Evolutionary conservation across 2,888 invertebrate genomes (phyloP).

Genomic region (Oxystoma pomonae): DNA sequence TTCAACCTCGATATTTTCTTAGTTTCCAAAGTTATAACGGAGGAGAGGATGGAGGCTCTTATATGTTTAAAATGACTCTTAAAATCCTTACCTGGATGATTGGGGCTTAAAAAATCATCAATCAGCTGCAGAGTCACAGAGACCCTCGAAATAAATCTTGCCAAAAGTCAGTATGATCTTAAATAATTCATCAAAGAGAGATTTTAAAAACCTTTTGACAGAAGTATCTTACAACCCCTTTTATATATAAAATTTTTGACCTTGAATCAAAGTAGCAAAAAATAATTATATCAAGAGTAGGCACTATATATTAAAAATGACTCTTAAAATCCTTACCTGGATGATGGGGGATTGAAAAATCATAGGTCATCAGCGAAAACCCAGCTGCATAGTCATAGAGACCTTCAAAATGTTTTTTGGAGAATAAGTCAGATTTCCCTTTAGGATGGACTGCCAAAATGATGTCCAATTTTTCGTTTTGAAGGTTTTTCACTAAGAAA

Average conservation of each 20-base stretch:
- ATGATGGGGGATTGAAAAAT: constrained; percentile 78
- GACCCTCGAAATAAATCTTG: constrained; percentile 68
- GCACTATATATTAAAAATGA: neutral
- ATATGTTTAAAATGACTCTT: neutral
- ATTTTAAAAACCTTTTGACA: no score
- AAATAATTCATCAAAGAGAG: no score
- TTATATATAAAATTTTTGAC: no score
- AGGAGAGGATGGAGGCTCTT: no score
- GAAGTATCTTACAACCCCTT: no score
- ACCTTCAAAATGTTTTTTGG: constrained; percentile 68
- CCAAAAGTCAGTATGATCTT: no score
- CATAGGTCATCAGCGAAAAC: constrained; percentile 96
- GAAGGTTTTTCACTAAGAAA: constrained; percentile 54
- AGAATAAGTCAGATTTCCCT: constrained; percentile 66
- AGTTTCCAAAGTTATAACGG: no score
- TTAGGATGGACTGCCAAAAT: constrained; percentile 81
- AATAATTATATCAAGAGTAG: no score
- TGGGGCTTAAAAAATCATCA: constrained; percentile 84
- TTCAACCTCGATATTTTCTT: no score
- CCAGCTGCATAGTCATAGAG: constrained; percentile 74
- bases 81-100: constrained; percentile 62
- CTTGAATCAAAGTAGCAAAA: no score
- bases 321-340: constrained; percentile 60
- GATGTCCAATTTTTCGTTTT: constrained; percentile 54
- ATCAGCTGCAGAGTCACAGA: constrained; percentile 80